A percentile compares a stretch with the other conserved stretches of the same genome.
phyloP scores from a whole-genome alignment of 2,888 invertebrate species.

The Hyposoter dolosus region DNA sequence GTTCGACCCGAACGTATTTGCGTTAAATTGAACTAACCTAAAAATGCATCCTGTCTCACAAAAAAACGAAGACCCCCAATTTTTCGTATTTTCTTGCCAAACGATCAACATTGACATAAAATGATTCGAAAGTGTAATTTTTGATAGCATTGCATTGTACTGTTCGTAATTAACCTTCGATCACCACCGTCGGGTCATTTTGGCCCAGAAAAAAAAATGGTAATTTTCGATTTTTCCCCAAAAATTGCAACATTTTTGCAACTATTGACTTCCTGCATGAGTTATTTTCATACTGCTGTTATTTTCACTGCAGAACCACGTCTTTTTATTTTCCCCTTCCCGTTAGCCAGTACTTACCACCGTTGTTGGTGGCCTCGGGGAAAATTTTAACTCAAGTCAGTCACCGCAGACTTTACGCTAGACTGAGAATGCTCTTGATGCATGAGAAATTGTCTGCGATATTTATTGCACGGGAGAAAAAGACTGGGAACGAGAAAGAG shows the following conservation, averaged over 20 bases:
- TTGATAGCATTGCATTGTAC: neutral
- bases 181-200: too few relatives aligned
- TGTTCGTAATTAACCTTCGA: neutral
- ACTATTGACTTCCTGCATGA: neutral
- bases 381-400: slow-evolving; percentile 20
- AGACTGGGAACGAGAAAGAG: slow-evolving; percentile 10
- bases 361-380: slow-evolving; percentile 9
- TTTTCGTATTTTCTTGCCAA: neutral
- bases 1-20: neutral
- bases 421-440: slow-evolving; percentile 52
- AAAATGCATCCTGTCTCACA: neutral
- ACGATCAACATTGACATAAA: neutral
- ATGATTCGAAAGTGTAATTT: neutral
- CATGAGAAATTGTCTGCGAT: slow-evolving; percentile 49
- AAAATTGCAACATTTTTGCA: neutral
- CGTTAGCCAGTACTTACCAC: neutral
- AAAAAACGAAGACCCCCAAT: neutral
- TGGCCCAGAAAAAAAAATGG: neutral
- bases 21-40: neutral
- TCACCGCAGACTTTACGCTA: slow-evolving; percentile 31
- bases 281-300: neutral
- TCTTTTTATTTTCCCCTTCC: slow-evolving; percentile 6
- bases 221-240: neutral
- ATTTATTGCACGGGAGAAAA: slow-evolving; percentile 13
- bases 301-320: neutral